A percentile compares a stretch with the other conserved stretches of the same genome.
phyloP scores from a whole-genome alignment of 2,888 invertebrate species.

The Calameuta filiformis region DNA sequence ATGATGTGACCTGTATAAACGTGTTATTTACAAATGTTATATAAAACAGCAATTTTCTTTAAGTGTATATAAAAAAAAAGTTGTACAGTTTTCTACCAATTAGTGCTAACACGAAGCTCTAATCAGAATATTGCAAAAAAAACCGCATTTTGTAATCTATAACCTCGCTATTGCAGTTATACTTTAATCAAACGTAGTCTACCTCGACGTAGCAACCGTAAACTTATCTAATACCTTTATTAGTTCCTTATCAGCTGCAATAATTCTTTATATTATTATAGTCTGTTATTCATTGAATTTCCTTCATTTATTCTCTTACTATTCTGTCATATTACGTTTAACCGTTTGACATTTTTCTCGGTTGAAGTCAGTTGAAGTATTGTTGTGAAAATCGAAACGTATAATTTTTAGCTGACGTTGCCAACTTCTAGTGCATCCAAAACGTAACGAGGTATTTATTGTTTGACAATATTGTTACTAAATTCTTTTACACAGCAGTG shows the following conservation, averaged over 20 bases:
- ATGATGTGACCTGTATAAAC: background rate
- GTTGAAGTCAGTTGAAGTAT: too few relatives aligned
- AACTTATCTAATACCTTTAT: background rate
- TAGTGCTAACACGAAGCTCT: background rate
- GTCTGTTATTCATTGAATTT: background rate
- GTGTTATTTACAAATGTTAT: background rate
- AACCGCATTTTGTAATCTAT: background rate
- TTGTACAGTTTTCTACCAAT: background rate
- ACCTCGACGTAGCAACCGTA: background rate
- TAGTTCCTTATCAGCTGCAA: background rate
- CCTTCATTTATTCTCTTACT: background rate
- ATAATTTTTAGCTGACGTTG: background rate
- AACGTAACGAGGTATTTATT: background rate
- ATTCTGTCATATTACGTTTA: background rate
- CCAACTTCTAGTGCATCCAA: background rate
- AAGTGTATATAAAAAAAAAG: background rate
- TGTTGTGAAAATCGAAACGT: background rate
- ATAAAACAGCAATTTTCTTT: background rate
- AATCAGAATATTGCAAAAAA: background rate
- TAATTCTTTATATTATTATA: background rate
- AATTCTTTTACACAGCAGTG: background rate
- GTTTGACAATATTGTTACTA: background rate
- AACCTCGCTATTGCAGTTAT: background rate
- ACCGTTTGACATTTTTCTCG: too few relatives aligned
- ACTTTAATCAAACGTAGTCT: background rate